Evolutionary conservation across 2,888 invertebrate genomes (phyloP).

Genomic region (Macrosiphum euphorbiae): DNA sequence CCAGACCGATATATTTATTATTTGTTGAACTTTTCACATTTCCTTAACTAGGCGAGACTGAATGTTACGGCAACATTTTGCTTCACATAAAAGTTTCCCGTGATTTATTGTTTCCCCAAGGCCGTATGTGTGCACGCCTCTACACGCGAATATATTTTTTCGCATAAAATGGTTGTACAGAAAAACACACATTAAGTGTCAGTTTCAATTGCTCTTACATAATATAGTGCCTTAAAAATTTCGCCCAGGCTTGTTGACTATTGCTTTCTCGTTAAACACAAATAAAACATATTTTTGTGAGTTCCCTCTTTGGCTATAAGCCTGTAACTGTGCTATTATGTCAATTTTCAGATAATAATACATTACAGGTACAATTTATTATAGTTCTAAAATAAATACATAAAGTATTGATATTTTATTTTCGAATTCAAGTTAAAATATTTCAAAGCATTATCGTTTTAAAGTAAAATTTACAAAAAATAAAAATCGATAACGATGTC

Average conservation of each 20-base stretch:
- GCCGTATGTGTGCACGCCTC: conserved; percentile 31
- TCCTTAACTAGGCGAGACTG: conserved; percentile 25
- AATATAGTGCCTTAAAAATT: conserved; percentile 15
- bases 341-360: not conserved
- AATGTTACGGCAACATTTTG: conserved; percentile 14
- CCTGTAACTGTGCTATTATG: not conserved
- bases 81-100: conserved; percentile 31
- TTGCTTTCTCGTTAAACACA: conserved; percentile 23
- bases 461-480: too few relatives aligned
- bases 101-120: conserved; percentile 49
- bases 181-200: conserved; percentile 57
- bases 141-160: conserved; percentile 31
- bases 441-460: too few relatives aligned
- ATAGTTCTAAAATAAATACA: not conserved
- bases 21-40: conserved; percentile 23
- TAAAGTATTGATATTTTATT: too few relatives aligned
- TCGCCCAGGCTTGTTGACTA: not conserved
- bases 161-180: conserved; percentile 30
- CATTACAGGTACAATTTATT: not conserved
- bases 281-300: not conserved
- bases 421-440: too few relatives aligned
- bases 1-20: not conserved
- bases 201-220: conserved; percentile 49
- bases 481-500: too few relatives aligned
- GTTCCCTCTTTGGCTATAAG: too few relatives aligned